Evolutionary conservation across 2,888 invertebrate genomes (phyloP).

Genomic region (Globia sparganii): DNA sequence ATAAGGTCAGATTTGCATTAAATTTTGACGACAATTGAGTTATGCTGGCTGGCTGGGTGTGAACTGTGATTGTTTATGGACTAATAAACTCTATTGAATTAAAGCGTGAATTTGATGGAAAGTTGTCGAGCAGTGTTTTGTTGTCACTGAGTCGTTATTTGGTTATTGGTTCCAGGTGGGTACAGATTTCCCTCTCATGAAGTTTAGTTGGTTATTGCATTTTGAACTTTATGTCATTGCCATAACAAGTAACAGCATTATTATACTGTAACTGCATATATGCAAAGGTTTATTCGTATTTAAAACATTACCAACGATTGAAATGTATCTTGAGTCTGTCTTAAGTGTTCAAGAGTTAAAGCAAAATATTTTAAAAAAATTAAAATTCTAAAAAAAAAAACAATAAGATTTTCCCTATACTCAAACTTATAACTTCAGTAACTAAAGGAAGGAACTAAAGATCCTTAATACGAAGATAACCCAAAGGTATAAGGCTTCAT

Average conservation of each 20-base stretch:
- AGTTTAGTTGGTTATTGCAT: not conserved
- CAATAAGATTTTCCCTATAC: not conserved
- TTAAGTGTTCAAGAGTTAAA: not conserved
- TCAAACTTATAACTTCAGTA: no score
- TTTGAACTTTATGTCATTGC: not conserved
- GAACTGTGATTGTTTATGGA: slow-evolving; percentile 59
- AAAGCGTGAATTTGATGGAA: slow-evolving; percentile 32
- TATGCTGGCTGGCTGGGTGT: slow-evolving; percentile 62
- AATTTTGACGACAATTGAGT: slow-evolving; percentile 72
- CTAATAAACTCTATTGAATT: slow-evolving; percentile 58
- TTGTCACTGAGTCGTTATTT: slow-evolving; percentile 12
- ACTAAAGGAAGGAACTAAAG: not conserved
- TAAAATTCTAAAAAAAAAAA: no score
- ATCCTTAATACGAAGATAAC: not conserved
- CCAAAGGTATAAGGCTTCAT: not conserved
- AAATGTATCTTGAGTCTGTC: not conserved
- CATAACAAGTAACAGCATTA: not conserved
- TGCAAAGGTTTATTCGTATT: no score
- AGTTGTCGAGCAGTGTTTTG: slow-evolving; percentile 10
- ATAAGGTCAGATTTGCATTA: slow-evolving; percentile 73
- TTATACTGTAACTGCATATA: not conserved
- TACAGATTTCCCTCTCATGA: not conserved
- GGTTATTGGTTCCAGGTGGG: not conserved
- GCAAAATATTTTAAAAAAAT: not conserved
- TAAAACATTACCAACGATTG: not conserved